Conservation (phyloP, 2,797 vertebrate species). For the Dicrostonyx torquatus region DNA sequence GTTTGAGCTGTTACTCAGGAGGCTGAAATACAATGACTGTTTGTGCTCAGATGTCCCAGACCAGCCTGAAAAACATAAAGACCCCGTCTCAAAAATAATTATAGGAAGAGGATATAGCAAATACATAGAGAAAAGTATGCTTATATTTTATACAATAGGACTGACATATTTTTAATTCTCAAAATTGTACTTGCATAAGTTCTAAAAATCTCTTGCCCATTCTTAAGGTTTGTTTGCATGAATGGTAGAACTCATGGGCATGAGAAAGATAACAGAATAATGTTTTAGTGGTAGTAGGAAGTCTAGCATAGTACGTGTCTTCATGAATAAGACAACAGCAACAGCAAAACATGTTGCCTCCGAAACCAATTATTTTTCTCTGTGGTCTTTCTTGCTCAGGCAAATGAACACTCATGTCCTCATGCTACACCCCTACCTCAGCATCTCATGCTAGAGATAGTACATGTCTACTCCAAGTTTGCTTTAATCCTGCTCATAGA, state of each 20-base stretch:
- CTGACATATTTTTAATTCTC: not conserved
- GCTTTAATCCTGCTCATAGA: not conserved
- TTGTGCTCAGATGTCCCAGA: not conserved
- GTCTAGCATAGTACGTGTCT: not conserved
- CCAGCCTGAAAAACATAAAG: not conserved
- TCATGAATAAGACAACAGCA: not conserved
- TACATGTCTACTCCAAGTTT: not conserved
- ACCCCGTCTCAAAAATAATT: not conserved
- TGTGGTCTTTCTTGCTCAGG: not conserved
- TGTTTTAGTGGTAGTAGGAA: not conserved
- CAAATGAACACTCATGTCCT: not conserved
- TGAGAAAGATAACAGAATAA: not conserved
- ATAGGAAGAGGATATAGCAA: not conserved
- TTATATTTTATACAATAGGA: conserved; percentile 6
- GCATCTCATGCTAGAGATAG: not conserved
- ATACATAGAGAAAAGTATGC: not conserved
- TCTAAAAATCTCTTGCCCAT: not conserved
- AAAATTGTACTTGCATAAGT: not conserved
- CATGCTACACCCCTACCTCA: not conserved
- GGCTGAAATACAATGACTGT: not conserved
- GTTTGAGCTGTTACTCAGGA: not conserved
- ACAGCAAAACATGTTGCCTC: not conserved
- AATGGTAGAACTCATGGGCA: not conserved
- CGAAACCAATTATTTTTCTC: not conserved
- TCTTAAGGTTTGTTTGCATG: not conserved